Conservation (phyloP, 2,888 invertebrate genomes). For the Parnassius glacialis region DNA sequence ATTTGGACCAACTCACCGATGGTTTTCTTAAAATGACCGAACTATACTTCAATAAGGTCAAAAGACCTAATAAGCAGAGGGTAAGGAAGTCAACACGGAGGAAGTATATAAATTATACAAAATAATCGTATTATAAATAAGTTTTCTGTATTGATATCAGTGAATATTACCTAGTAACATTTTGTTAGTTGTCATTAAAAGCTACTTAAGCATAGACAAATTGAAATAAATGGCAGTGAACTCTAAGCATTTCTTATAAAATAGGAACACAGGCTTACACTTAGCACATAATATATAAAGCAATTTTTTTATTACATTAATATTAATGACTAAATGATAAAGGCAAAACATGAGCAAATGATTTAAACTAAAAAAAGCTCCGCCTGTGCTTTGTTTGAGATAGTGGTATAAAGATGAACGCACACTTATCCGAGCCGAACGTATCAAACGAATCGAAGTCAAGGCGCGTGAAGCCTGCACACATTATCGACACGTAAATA, state of each 20-base stretch:
- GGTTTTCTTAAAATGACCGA: constrained; percentile 92
- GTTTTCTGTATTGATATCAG: background rate
- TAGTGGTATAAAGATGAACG: no score
- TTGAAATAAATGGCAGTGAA: constrained; percentile 13
- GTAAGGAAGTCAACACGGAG: constrained; percentile 75
- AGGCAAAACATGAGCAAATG: no score
- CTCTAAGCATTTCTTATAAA: background rate
- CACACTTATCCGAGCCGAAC: no score
- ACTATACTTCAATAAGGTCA: constrained; percentile 93
- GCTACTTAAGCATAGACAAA: background rate
- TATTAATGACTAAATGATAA: no score
- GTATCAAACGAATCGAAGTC: no score
- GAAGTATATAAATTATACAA: background rate
- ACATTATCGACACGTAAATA: no score
- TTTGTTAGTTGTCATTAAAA: background rate
- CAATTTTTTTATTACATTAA: no score
- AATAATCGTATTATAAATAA: background rate
- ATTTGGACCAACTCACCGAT: constrained; percentile 84
- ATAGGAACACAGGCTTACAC: no score
- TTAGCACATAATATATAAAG: no score
- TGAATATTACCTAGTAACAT: background rate
- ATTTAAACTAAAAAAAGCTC: no score
- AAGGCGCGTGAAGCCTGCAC: no score
- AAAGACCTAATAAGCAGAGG: constrained; percentile 89
- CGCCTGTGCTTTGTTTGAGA: no score